Base-by-base conservation (phyloP, 53 echinoderm and acorn worm genomes). In the Mesocentrotus franciscanus region DNA sequence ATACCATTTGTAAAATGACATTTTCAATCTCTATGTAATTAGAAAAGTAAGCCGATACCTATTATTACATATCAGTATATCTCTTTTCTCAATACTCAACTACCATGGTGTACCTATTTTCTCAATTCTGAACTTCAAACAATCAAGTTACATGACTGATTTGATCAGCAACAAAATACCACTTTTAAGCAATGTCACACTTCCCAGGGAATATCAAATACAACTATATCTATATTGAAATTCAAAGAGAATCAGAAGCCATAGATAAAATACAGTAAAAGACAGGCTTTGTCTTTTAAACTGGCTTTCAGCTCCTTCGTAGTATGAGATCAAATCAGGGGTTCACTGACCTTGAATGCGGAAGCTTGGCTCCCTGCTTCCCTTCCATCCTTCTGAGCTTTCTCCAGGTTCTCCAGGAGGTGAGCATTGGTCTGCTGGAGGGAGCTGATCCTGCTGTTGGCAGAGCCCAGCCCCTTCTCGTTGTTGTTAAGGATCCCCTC, bases 401-500 rank as follows among this genome's bases (percentile, higher is more conserved):
- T 60, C 56, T 98, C 99, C 70, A 99, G 94, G 68, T 97, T 97
- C 66, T 95, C 72, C 74, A 97, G 96, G 75, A 99, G 96, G 56
- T 92, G 96, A 59, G 87, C 81, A 90, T 97, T 98, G 76, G 78
- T 95, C 92, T 97, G 84, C 26, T 93, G 84, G 83, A 99, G 95
- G 92, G 96, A 96, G 35, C 93, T 75, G 78, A 99, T 99, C 66
- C 97, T 95, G 35, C 96, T 85, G 62, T 93, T 97, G 56, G 99
- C 99, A 12, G 99, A 99, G 29, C 99, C 99, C 61, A 99, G 97
- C 22, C 99, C 99, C 81, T 98, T 94, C 90, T 99, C 97, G 70
- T 97, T 96, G 20, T 98, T 95, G 33, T 97, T 84, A 72, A 99
- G 94, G 55, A 99, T 97, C 58, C 90, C 94, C 84, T 96, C 95